A percentile compares a stretch with the other conserved stretches of the same genome.
These are phyloP conservation scores for Oncopeltus fasciatus DNA, from an alignment of 1,140 invertebrate genomes.

Conservation along the genomic window DNA sequence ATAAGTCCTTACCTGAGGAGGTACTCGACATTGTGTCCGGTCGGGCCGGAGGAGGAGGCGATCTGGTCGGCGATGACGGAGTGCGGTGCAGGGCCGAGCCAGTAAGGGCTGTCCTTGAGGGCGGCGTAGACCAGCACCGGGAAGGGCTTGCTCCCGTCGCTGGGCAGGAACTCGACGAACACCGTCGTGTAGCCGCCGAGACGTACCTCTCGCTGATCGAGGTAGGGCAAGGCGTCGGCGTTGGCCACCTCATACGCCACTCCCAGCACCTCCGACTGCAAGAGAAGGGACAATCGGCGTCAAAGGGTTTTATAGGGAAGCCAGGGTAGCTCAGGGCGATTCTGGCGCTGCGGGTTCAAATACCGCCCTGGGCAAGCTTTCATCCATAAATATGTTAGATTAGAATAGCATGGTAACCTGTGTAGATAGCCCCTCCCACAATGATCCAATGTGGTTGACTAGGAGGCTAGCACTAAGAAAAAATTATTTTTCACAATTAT, in stretches of 20 bases:
- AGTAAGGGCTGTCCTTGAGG: conserved; percentile 51
- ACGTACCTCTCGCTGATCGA: conserved; percentile 58
- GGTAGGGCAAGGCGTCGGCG: conserved; percentile 52
- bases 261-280: conserved; percentile 65
- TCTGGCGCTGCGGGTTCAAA: too few relatives aligned
- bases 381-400: too few relatives aligned
- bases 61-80: conserved; percentile 59
- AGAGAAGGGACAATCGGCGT: too few relatives aligned
- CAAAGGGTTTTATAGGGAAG: too few relatives aligned
- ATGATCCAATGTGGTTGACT: too few relatives aligned
- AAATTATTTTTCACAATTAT: too few relatives aligned
- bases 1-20: conserved; percentile 3
- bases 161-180: conserved; percentile 55
- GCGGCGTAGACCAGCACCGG: conserved; percentile 34
- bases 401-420: too few relatives aligned
- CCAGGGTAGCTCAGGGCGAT: too few relatives aligned
- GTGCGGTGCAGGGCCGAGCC: conserved; percentile 56
- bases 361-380: too few relatives aligned
- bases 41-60: conserved; percentile 39
- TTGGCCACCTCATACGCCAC: conserved; percentile 59
- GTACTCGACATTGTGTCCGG: conserved; percentile 73
- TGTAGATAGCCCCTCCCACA: too few relatives aligned
- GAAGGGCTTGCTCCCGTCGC: conserved; percentile 24
- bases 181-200: conserved; percentile 62
- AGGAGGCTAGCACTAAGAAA: too few relatives aligned